Conservation (phyloP, 2,888 invertebrate genomes). For the Hirtodrosophila cameraria region DNA sequence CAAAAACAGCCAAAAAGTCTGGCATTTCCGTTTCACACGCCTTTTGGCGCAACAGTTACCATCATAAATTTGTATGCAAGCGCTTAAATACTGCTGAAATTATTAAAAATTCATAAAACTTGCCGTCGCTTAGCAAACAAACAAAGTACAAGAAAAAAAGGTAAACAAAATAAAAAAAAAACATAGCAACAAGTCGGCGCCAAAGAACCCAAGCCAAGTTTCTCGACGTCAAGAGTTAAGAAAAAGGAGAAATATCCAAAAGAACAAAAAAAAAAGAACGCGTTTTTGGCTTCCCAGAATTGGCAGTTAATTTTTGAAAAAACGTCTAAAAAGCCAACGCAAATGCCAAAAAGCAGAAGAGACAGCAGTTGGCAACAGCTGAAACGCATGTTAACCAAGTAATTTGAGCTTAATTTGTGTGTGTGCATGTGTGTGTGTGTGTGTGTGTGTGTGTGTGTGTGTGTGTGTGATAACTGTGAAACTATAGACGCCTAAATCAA, state of each 20-base stretch:
- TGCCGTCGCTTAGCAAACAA: constrained; percentile 33
- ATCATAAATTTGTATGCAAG: constrained; percentile 44
- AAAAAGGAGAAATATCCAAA: constrained; percentile 6
- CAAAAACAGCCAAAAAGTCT: constrained; percentile 14
- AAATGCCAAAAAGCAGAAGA: constrained; percentile 40
- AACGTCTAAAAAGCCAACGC: constrained; percentile 15
- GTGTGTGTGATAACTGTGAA: constrained; percentile 58
- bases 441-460: constrained; percentile 21
- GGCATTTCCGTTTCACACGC: constrained; percentile 62
- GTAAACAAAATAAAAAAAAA: constrained; percentile 20
- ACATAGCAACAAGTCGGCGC: constrained; percentile 77
- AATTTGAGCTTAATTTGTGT: too few species aligned
- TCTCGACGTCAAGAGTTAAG: constrained; percentile 53
- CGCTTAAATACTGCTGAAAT: constrained; percentile 41
- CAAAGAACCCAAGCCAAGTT: constrained; percentile 30
- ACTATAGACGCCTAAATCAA: constrained; percentile 27
- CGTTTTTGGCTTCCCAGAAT: constrained; percentile 66
- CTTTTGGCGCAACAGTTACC: constrained; percentile 40
- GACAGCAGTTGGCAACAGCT: constrained; percentile 39
- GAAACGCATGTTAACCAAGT: constrained; percentile 42
- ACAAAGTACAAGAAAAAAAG: constrained; percentile 14
- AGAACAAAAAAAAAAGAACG: constrained; percentile 16
- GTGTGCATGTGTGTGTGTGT: constrained; percentile 10
- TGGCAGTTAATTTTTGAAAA: constrained; percentile 77
- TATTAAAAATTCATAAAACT: constrained; percentile 69